Percentiles rank a stretch among this genome's conserved stretches.
Evolutionary conservation across 1,140 invertebrate species (phyloP).

Genomic region (Vanessa atalanta): DNA sequence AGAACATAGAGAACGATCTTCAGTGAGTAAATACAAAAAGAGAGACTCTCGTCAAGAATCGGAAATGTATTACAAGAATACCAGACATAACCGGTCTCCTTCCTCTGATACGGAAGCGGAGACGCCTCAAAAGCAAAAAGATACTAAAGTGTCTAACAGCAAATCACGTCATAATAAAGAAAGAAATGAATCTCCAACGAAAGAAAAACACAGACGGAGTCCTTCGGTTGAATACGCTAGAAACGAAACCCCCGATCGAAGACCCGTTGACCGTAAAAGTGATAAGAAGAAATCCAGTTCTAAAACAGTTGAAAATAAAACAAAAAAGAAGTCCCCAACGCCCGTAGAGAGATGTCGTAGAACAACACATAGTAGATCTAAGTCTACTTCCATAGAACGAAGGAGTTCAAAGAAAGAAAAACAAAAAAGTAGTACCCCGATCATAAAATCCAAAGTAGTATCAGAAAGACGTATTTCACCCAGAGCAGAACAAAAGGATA

Average conservation of each 20-base stretch:
- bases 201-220: slow-evolving; percentile 46
- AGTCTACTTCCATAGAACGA: slow-evolving; percentile 48
- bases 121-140: slow-evolving; percentile 45
- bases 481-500: slow-evolving; percentile 43
- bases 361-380: slow-evolving; percentile 54
- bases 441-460: slow-evolving; percentile 48
- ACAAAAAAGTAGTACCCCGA: slow-evolving; percentile 47
- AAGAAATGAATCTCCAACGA: slow-evolving; percentile 41
- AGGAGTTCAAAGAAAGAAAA: slow-evolving; percentile 55
- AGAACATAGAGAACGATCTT: slow-evolving; percentile 47
- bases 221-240: slow-evolving; percentile 48
- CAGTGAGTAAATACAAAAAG: slow-evolving; percentile 45
- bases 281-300: slow-evolving; percentile 48
- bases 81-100: slow-evolving; percentile 42
- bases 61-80: slow-evolving; percentile 58
- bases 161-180: slow-evolving; percentile 53
- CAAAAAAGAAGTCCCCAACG: slow-evolving; percentile 50
- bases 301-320: slow-evolving; percentile 49
- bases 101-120: slow-evolving; percentile 60
- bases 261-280: slow-evolving; percentile 41
- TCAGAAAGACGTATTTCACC: slow-evolving; percentile 50
- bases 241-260: slow-evolving; percentile 40
- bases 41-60: slow-evolving; percentile 52
- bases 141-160: slow-evolving; percentile 51
- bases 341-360: slow-evolving; percentile 48